Conservation (phyloP, 2,113 vertebrate species). For the Grammomys surdaster region DNA sequence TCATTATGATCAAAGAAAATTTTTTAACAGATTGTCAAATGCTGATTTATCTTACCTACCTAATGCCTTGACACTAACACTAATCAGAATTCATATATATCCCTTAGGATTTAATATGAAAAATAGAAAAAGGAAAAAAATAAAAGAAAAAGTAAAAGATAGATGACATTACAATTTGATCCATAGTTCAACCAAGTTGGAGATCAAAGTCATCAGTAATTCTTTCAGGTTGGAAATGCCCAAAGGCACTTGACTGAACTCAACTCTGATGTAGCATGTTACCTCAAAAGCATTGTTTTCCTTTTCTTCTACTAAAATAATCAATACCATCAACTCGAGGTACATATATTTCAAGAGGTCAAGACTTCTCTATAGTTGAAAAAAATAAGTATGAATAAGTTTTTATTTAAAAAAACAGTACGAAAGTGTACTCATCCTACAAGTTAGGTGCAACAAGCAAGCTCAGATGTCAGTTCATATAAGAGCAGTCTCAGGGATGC, state of each 20-base stretch:
- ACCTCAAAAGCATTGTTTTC: conserved; percentile 53
- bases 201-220: conserved; percentile 70
- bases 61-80: background rate
- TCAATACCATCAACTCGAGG: conserved; percentile 1
- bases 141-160: background rate
- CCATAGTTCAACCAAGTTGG: conserved; percentile 1
- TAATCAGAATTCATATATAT: background rate
- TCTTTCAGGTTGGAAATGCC: conserved; percentile 57
- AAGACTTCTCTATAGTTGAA: background rate
- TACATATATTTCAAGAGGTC: conserved; percentile 27
- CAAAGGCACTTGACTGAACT: conserved; percentile 65
- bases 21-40: conserved; percentile 32
- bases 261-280: conserved; percentile 63
- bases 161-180: conserved; percentile 62
- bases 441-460: background rate
- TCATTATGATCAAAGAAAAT: background rate
- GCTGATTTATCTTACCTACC: background rate
- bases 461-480: background rate
- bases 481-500: background rate
- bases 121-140: background rate
- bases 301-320: conserved; percentile 62
- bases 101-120: background rate
- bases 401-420: background rate
- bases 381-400: conserved; percentile 12
- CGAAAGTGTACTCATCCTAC: background rate